Conservation (phyloP, 2,888 invertebrate species). For the Cantharis rustica region DNA sequence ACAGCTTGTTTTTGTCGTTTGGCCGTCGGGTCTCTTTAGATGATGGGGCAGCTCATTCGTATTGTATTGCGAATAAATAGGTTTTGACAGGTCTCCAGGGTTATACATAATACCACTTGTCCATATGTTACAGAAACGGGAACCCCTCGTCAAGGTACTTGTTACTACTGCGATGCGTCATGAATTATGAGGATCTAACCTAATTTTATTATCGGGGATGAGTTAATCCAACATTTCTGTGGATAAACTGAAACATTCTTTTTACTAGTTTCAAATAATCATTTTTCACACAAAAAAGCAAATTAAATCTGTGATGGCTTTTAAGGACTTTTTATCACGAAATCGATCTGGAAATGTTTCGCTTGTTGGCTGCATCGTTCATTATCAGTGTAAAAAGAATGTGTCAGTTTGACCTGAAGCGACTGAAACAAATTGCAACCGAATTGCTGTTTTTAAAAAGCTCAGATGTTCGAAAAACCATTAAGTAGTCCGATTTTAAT, state of each 20-base stretch:
- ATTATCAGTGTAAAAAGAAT: slow-evolving; percentile 9
- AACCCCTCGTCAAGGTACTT: slow-evolving; percentile 33
- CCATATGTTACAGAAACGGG: slow-evolving; percentile 52
- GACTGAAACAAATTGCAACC: slow-evolving; percentile 41
- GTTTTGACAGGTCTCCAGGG: slow-evolving; percentile 56
- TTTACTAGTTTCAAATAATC: neutral
- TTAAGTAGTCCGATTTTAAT: slow-evolving; percentile 36
- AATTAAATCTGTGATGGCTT: neutral
- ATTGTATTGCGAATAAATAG: slow-evolving; percentile 53
- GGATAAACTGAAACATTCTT: neutral
- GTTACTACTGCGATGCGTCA: slow-evolving; percentile 33
- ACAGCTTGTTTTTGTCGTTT: slow-evolving; percentile 40
- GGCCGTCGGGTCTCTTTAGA: slow-evolving; percentile 22
- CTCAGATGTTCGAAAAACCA: slow-evolving; percentile 36
- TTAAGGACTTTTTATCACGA: neutral
- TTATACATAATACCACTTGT: slow-evolving; percentile 57
- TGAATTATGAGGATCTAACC: slow-evolving; percentile 28
- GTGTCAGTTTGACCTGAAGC: slow-evolving; percentile 27
- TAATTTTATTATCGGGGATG: slow-evolving; percentile 7
- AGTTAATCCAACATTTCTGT: neutral
- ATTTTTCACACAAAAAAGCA: neutral
- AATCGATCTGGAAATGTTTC: neutral
- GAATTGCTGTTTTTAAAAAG: slow-evolving; percentile 40
- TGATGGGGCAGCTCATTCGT: slow-evolving; percentile 43
- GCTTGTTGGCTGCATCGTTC: neutral